Conservation (phyloP, 2,797 vertebrate genomes). For the Forpus xanthops region DNA sequence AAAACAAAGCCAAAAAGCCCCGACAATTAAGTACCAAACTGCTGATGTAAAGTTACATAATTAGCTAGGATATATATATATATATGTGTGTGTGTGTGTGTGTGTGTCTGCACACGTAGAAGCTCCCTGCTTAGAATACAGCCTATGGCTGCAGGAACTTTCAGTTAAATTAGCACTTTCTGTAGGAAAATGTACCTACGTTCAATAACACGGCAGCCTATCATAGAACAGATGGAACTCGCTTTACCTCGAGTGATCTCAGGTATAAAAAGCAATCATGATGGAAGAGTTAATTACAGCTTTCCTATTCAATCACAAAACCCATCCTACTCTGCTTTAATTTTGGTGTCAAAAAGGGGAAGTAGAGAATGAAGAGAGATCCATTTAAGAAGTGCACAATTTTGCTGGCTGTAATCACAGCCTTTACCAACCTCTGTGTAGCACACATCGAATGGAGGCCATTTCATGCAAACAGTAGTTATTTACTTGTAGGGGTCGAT, state of each 20-base stretch:
- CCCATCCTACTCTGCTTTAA: not conserved
- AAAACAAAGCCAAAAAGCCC: not conserved
- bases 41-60: not conserved
- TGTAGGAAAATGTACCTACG: not conserved
- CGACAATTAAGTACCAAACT: not conserved
- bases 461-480: not conserved
- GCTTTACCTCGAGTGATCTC: not conserved
- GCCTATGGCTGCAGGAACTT: not conserved
- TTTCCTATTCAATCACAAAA: not conserved
- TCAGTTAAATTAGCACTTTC: not conserved
- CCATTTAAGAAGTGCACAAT: not conserved
- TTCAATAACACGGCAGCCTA: not conserved
- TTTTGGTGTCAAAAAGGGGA: not conserved
- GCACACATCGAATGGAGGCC: not conserved
- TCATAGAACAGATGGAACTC: not conserved
- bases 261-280: slow-evolving; percentile 6
- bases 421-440: not conserved
- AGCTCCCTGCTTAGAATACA: not conserved
- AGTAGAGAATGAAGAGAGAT: not conserved
- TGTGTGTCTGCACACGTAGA: not conserved
- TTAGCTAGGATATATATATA: not conserved
- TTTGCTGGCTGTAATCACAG: not conserved
- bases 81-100: not conserved
- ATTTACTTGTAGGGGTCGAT: not conserved
- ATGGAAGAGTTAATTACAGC: slow-evolving; percentile 39